These are phyloP conservation scores for Atta colombica DNA, from an alignment of 1,140 invertebrate species.

Conservation along the genomic window DNA sequence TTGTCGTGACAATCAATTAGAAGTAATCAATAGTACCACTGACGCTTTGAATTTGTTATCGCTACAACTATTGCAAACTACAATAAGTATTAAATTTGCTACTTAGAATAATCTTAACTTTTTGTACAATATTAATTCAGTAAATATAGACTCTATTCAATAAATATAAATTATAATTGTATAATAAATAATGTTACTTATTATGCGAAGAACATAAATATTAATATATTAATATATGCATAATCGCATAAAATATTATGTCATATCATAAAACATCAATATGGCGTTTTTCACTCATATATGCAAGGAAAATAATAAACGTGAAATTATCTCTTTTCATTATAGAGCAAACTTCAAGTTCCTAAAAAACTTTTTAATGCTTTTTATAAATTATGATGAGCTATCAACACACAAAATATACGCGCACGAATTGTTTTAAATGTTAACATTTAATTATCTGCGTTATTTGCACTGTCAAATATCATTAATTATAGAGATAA, in stretches of 20 bases:
- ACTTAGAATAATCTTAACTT: too few relatives aligned
- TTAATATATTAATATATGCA: background rate
- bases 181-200: background rate
- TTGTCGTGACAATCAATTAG: too few relatives aligned
- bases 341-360: constrained; percentile 8
- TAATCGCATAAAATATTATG: background rate
- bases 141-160: background rate
- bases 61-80: too few relatives aligned
- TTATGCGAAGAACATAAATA: background rate
- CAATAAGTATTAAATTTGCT: too few relatives aligned
- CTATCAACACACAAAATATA: background rate
- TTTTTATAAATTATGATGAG: background rate
- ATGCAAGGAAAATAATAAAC: background rate
- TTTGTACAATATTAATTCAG: background rate
- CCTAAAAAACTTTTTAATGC: background rate
- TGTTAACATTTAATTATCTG: constrained; percentile 33
- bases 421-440: background rate
- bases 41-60: too few relatives aligned
- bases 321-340: background rate
- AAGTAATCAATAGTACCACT: too few relatives aligned
- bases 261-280: background rate
- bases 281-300: too few relatives aligned
- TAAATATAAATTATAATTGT: background rate
- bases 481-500: constrained; percentile 58
- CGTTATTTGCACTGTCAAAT: background rate